Evolutionary conservation across 1,140 invertebrate species (phyloP).

Genomic region (Olivierus martensii): DNA sequence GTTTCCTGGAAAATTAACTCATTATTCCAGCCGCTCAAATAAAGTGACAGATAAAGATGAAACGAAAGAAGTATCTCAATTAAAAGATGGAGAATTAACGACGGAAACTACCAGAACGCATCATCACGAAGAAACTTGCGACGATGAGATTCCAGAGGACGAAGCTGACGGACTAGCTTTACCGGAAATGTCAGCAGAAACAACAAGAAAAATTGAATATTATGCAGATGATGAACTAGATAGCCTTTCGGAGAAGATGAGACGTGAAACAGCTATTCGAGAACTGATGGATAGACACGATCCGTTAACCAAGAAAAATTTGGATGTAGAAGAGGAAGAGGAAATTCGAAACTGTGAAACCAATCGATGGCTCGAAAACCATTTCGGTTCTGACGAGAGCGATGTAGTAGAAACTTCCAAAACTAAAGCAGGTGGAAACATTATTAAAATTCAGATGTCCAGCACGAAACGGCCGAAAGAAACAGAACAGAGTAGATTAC

Average conservation of each 20-base stretch:
- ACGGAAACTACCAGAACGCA: constrained; percentile 47
- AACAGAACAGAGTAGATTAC: no score
- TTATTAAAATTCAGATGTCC: constrained; percentile 17
- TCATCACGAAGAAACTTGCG: constrained; percentile 41
- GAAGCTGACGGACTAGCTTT: constrained; percentile 28
- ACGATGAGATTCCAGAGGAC: constrained; percentile 35
- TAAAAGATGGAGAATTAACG: constrained; percentile 60
- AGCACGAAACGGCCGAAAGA: neutral
- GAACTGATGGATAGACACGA: constrained; percentile 1
- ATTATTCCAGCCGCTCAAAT: constrained; percentile 41
- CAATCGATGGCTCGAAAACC: constrained; percentile 73
- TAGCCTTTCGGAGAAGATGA: constrained; percentile 44
- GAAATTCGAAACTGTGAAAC: constrained; percentile 71
- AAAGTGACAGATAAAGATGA: constrained; percentile 61
- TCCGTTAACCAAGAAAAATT: constrained; percentile 40
- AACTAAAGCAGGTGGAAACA: constrained; percentile 14
- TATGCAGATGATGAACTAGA: constrained; percentile 49
- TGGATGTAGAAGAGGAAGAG: constrained; percentile 73
- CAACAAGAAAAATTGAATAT: constrained; percentile 36
- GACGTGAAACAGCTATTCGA: constrained; percentile 39
- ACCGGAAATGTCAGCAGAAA: constrained; percentile 37
- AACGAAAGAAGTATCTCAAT: constrained; percentile 46
- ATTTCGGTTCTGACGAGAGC: constrained; percentile 56
- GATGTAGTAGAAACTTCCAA: constrained; percentile 10
- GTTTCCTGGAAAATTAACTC: constrained; percentile 14